Conservation (phyloP, 1,140 invertebrate species). For the Procambarus clarkii region DNA sequence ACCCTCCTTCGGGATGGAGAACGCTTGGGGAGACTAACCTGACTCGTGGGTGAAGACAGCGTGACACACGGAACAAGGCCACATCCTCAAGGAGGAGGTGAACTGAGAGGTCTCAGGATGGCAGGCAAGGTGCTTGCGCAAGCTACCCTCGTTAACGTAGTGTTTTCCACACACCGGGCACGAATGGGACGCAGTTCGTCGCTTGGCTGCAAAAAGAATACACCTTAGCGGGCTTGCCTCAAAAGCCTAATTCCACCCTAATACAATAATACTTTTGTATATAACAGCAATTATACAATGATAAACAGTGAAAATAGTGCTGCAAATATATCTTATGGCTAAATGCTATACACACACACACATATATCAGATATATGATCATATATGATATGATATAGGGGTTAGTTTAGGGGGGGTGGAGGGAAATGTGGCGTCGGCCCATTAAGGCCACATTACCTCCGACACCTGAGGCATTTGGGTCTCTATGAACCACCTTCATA, state of each 20-base stretch:
- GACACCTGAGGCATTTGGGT: slow-evolving; percentile 88
- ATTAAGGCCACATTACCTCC: slow-evolving; percentile 80
- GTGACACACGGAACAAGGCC: slow-evolving; percentile 95
- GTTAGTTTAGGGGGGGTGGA: not conserved
- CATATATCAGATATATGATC: not conserved
- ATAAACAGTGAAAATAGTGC: not conserved
- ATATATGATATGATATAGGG: not conserved
- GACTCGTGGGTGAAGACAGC: slow-evolving; percentile 95
- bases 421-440: not conserved
- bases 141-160: slow-evolving; percentile 94
- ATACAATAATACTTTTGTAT: not conserved
- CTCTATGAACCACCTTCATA: slow-evolving; percentile 96
- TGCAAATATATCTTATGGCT: too few relatives aligned
- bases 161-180: slow-evolving; percentile 96
- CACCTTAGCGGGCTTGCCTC: not conserved
- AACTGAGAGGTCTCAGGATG: slow-evolving; percentile 93
- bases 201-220: slow-evolving; percentile 83
- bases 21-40: too few relatives aligned
- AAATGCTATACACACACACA: not conserved
- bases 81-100: slow-evolving; percentile 90
- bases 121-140: slow-evolving; percentile 92
- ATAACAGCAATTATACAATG: not conserved
- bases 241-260: not conserved
- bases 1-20: too few relatives aligned
- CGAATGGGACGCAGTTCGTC: slow-evolving; percentile 93